These are phyloP conservation scores for Asarcornis scutulata DNA, from an alignment of 2,113 vertebrate genomes.

Conservation along the genomic window DNA sequence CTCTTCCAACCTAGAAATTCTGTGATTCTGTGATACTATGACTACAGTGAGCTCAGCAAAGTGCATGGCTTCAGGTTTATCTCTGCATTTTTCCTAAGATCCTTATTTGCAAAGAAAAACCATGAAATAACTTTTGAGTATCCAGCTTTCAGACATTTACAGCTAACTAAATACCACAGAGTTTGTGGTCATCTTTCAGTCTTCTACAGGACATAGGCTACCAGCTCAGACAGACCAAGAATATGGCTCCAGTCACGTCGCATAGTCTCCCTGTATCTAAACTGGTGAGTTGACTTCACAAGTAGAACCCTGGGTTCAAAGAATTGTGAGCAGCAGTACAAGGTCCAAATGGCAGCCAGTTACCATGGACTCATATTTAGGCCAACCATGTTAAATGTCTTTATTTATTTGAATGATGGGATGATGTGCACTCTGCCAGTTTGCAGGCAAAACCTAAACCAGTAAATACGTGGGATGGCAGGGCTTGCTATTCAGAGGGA, in stretches of 20 bases:
- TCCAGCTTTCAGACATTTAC: background rate
- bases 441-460: too few relatives aligned
- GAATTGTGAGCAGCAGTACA: background rate
- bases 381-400: background rate
- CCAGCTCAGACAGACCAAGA: background rate
- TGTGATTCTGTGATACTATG: rapidly evolving
- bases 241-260: background rate
- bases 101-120: background rate
- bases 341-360: background rate
- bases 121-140: background rate
- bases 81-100: background rate
- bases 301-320: background rate
- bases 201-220: background rate
- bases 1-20: too few relatives aligned
- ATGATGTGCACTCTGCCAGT: too few relatives aligned
- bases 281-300: background rate
- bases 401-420: background rate
- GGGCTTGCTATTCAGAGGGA: too few relatives aligned
- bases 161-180: background rate
- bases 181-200: background rate
- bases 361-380: background rate
- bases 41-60: background rate
- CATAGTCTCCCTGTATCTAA: too few relatives aligned
- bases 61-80: background rate
- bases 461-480: too few relatives aligned